These are phyloP conservation scores for Zaprionus taronus DNA, from an alignment of 1,140 invertebrate genomes.

Conservation along the genomic window DNA sequence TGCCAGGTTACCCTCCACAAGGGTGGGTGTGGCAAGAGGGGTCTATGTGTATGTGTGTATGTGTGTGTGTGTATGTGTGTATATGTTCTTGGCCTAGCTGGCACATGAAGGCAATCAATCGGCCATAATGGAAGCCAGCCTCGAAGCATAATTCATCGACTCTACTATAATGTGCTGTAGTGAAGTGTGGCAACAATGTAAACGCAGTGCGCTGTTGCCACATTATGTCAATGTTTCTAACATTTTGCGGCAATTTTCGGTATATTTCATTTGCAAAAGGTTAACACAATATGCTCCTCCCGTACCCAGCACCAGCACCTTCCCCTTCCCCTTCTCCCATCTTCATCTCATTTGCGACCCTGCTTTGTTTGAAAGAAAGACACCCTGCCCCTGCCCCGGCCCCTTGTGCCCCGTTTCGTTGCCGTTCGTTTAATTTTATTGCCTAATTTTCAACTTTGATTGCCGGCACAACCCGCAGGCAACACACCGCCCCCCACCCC, in stretches of 20 bases:
- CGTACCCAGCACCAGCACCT: neutral
- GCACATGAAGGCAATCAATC: conserved; percentile 42
- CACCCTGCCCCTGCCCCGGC: neutral
- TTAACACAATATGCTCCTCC: neutral
- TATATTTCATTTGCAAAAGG: conserved; percentile 10
- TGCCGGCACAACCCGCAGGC: conserved; percentile 57
- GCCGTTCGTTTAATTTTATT: conserved; percentile 81
- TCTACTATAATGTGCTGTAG: neutral
- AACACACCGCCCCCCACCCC: neutral
- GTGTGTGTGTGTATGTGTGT: neutral
- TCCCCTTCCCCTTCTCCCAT: too few species aligned
- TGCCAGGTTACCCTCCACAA: conserved; percentile 60
- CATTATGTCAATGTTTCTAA: conserved; percentile 59
- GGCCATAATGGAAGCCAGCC: conserved; percentile 30
- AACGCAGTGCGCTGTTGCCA: neutral
- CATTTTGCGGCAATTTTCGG: conserved; percentile 65
- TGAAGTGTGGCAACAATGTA: conserved; percentile 69
- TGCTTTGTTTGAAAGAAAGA: neutral
- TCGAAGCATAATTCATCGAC: conserved; percentile 57
- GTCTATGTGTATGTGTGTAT: neutral
- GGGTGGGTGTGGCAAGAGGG: neutral
- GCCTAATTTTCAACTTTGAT: conserved; percentile 81
- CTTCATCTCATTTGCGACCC: neutral
- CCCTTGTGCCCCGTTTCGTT: conserved; percentile 50
- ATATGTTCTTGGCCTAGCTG: neutral